phyloP scores from a whole-genome alignment of 2,888 invertebrate species.

The Polyommatus iphigenia region DNA sequence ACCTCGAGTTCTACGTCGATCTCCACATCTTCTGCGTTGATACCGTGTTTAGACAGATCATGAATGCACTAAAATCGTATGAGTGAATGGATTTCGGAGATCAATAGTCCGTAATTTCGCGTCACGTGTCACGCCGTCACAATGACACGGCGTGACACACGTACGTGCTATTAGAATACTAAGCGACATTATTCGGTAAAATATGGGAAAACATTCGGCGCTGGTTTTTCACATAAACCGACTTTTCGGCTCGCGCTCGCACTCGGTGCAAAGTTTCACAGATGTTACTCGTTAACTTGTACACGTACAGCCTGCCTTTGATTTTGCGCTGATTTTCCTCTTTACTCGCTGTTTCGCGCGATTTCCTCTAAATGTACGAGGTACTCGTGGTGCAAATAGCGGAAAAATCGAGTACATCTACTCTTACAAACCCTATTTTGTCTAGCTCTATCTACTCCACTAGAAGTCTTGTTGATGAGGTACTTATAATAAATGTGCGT shows the following conservation, averaged over 20 bases:
- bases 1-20: background rate
- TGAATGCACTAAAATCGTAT: background rate
- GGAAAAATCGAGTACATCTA: background rate
- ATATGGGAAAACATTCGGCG: slow-evolving; percentile 1
- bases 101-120: slow-evolving; percentile 11
- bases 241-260: background rate
- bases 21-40: background rate
- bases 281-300: slow-evolving; percentile 21
- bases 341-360: background rate
- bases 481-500: no score
- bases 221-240: background rate
- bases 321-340: background rate
- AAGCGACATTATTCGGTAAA: slow-evolving; percentile 11
- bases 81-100: slow-evolving; percentile 2
- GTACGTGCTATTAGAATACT: background rate
- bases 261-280: slow-evolving; percentile 10
- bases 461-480: no score
- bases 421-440: background rate
- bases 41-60: background rate
- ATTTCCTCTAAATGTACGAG: background rate
- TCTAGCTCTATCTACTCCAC: background rate
- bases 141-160: slow-evolving; percentile 11
- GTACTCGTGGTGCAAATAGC: background rate
- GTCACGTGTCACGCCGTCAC: slow-evolving; percentile 1
- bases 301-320: slow-evolving; percentile 13